Base-by-base conservation (phyloP, 2,113 vertebrate genomes). In the Pipa parva region DNA sequence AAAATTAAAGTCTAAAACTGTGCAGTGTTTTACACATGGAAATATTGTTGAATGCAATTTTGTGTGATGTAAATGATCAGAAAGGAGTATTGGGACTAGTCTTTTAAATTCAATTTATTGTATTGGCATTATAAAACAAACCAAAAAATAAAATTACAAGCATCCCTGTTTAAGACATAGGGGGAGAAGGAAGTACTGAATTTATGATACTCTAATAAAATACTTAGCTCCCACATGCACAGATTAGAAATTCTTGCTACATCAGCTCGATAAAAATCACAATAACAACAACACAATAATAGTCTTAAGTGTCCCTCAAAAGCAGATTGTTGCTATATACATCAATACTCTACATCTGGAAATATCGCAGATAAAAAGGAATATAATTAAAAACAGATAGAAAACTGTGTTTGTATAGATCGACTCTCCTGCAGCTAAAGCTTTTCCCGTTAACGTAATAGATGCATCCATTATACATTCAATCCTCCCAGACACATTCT, bases 251-350 rank as follows among this genome's bases (percentile, higher is more conserved):
- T 42, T n/a, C 39, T 42, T 15, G 33, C 10, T 36, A n/a, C 39
- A 42, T n/a, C 39, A 42, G 39, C 17, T 42, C 39, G 39, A 42
- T 42, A 42, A 42, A 42, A 42, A 42, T 42, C 39, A 42, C 39
- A 42, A 42, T 42, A 42, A 42, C 39, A 42, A 42, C 13, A 42
- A 42, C 13, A n/a, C 17, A n/a, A n/a, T 42, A 42, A 42, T 42
- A 42, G 39, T 42, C 39, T 42, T 31, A 18, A 42, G 39, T 42
- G 39, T 15, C 39, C 39, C 39, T 42, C 39, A 42, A 42, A 42
- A 42, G 39, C 39, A 15, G 17, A 42, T 42, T 17, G 7, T 17
- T n/a, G 17, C 17, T 42, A 3, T 11, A 17, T 15, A 42, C 39
- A 42, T 42, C 13, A 5, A 42, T 42, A 18, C 39, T 42, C 6